Percentiles rank a stretch among this genome's conserved stretches.
Conservation (phyloP, 2,888 invertebrate genomes). For the Aricia artaxerxes region DNA sequence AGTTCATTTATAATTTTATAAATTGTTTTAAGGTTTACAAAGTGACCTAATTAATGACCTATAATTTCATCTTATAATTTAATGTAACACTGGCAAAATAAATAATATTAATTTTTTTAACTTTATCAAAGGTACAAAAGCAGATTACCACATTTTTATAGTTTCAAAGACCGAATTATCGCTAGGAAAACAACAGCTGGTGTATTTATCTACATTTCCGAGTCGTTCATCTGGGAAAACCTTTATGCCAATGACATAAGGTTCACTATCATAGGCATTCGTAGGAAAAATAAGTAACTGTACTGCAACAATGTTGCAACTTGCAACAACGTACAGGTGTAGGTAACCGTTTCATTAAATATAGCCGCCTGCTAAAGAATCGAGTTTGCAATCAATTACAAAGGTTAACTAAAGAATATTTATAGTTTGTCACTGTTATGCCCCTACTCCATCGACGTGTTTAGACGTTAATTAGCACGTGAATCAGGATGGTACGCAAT, state of each 20-base stretch:
- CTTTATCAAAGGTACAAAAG: neutral
- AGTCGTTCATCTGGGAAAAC: neutral
- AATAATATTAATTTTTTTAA: too few relatives aligned
- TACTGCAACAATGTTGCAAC: neutral
- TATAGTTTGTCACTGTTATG: neutral
- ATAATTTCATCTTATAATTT: too few relatives aligned
- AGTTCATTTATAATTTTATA: too few relatives aligned
- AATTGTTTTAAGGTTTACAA: too few relatives aligned
- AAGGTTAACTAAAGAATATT: conserved; percentile 4
- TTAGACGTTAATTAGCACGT: too few relatives aligned
- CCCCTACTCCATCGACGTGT: too few relatives aligned
- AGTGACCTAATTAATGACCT: too few relatives aligned
- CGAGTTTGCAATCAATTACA: conserved; percentile 10
- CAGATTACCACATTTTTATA: neutral
- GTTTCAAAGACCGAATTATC: neutral
- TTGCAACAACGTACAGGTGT: neutral
- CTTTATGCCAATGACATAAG: too few relatives aligned
- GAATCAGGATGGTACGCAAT: too few relatives aligned
- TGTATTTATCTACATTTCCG: neutral
- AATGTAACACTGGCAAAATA: too few relatives aligned
- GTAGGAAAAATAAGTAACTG: neutral
- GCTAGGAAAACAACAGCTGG: neutral
- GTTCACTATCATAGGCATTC: too few relatives aligned
- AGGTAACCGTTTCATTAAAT: neutral
- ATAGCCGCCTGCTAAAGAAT: neutral